Percentiles rank a stretch among this genome's conserved stretches.
phyloP scores from a whole-genome alignment of 1,140 invertebrate species.

The Meloidogyne chitwoodi region DNA sequence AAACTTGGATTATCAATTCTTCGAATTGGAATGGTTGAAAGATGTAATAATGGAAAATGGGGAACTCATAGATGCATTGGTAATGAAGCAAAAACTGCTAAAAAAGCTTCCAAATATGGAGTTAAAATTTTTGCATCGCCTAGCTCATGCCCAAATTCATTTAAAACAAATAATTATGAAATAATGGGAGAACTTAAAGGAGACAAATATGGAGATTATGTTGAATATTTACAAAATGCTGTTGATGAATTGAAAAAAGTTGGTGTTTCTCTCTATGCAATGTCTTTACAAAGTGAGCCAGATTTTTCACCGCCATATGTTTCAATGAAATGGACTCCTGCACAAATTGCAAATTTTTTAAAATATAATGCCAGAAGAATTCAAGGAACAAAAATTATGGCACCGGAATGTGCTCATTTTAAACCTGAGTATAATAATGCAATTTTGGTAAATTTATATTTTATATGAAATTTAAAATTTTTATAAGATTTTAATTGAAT shows the following conservation, averaged over 20 bases:
- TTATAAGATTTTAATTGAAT: too few species aligned
- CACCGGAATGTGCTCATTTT: not conserved
- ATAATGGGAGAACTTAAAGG: not conserved
- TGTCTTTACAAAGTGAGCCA: not conserved
- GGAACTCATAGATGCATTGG: not conserved
- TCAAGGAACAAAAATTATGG: not conserved
- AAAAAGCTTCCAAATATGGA: not conserved
- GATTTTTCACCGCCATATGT: not conserved
- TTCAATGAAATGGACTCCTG: not conserved
- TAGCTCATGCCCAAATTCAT: not conserved
- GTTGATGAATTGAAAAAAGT: not conserved
- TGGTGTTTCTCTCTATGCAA: not conserved
- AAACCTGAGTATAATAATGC: not conserved
- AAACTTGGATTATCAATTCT: constrained; percentile 1
- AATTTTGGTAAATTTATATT: not conserved
- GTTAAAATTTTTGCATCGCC: not conserved
- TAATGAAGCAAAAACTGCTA: not conserved
- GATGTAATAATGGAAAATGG: not conserved
- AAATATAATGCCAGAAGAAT: not conserved
- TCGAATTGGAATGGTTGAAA: not conserved
- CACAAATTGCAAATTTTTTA: not conserved
- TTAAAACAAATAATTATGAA: not conserved
- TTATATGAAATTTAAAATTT: too few species aligned
- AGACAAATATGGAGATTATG: not conserved
- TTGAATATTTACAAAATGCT: not conserved